Evolutionary conservation across 2,888 invertebrate species (phyloP).

Genomic region (Tinea semifulvella): DNA sequence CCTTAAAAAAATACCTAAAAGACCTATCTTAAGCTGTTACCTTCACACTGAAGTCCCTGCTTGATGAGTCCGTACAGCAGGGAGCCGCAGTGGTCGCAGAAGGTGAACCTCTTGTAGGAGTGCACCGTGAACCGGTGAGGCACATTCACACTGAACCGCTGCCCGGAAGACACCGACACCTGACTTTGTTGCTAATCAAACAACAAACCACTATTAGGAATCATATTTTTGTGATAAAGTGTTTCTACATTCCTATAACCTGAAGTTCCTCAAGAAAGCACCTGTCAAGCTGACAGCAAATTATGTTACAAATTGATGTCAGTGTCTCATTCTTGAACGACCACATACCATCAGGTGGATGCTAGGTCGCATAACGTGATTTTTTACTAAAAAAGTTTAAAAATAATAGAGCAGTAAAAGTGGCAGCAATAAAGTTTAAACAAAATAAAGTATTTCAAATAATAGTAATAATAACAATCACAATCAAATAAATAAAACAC

Average conservation of each 20-base stretch:
- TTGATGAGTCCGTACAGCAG: conserved; percentile 94
- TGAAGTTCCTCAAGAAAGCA: background rate
- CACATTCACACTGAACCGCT: conserved; percentile 97
- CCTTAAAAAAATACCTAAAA: too few relatives aligned
- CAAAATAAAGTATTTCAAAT: too few relatives aligned
- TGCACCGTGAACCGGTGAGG: conserved; percentile 97
- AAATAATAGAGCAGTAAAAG: too few relatives aligned
- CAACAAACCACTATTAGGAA: background rate
- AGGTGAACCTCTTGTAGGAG: conserved; percentile 97
- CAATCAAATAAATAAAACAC: too few relatives aligned
- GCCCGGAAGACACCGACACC: conserved; percentile 68
- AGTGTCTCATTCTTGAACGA: too few relatives aligned
- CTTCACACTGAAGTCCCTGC: conserved; percentile 96
- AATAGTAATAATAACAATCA: too few relatives aligned
- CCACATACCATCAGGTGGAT: too few relatives aligned
- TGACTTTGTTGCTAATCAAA: conserved; percentile 48
- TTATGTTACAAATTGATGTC: background rate
- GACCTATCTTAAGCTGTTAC: too few relatives aligned
- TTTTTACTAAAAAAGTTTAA: too few relatives aligned
- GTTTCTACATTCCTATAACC: too few relatives aligned
- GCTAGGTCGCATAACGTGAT: too few relatives aligned
- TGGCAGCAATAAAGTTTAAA: too few relatives aligned
- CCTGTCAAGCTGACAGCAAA: background rate
- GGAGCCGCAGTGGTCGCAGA: conserved; percentile 99
- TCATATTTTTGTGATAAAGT: background rate